phyloP scores from a whole-genome alignment of 35 echinoderm and acorn worm genomes.

The Apostichopus japonicus region DNA sequence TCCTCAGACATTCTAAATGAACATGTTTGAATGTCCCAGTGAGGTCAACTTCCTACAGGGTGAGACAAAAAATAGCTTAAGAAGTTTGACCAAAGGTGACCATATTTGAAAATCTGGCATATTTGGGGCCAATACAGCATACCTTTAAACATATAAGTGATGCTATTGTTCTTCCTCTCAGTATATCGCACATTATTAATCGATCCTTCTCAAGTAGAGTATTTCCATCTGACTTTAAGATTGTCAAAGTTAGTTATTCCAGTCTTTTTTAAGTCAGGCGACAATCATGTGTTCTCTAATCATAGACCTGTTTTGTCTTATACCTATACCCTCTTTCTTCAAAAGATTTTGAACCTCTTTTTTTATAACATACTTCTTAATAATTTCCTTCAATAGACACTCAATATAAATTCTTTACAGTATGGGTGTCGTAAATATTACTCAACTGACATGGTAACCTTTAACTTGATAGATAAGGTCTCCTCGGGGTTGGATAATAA shows the following conservation, averaged over 20 bases:
- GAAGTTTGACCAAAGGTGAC: too few species aligned
- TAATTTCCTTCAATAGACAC: not conserved
- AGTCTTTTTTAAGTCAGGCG: not conserved
- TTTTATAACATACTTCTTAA: not conserved
- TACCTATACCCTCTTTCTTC: too few species aligned
- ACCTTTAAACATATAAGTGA: not conserved
- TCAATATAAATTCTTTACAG: not conserved
- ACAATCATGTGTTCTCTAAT: not conserved
- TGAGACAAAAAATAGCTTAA: too few species aligned
- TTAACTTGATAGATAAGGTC: too few species aligned
- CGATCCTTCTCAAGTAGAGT: not conserved
- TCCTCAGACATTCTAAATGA: too few species aligned
- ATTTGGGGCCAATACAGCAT: too few species aligned
- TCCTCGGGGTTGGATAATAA: too few species aligned
- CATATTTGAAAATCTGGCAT: too few species aligned
- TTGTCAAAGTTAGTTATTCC: not conserved
- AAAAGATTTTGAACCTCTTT: not conserved
- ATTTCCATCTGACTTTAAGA: not conserved
- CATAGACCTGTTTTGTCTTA: not conserved
- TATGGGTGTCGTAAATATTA: not conserved
- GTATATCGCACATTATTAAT: conserved; percentile 5
- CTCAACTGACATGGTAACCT: not conserved
- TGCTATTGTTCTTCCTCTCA: conserved; percentile 1
- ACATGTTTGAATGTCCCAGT: too few species aligned
- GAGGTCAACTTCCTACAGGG: too few species aligned